phyloP scores from a whole-genome alignment of 2,797 vertebrate species.

The Propithecus deckenii region DNA sequence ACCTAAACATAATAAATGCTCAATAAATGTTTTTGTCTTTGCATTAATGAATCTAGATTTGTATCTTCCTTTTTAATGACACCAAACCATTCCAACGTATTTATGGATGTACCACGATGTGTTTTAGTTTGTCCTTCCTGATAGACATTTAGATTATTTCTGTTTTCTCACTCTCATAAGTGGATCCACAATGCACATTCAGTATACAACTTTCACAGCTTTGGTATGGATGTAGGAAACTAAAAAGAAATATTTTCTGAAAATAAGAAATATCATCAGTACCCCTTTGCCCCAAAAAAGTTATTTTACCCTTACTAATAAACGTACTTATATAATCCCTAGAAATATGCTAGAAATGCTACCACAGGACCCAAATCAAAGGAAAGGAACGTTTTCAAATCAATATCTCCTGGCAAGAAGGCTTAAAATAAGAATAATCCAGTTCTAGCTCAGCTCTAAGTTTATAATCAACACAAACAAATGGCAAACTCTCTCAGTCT shows the following conservation, averaged over 20 bases:
- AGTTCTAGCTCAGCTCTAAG: background rate
- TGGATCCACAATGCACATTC: background rate
- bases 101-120: background rate
- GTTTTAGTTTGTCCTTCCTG: background rate
- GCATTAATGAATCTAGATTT: background rate
- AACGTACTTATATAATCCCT: background rate
- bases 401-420: background rate
- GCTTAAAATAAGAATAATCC: background rate
- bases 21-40: background rate
- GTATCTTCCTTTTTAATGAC: background rate
- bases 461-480: background rate
- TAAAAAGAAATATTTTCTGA: background rate
- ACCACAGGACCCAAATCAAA: background rate
- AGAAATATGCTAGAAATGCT: background rate
- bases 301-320: slow-evolving; percentile 11
- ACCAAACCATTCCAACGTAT: background rate
- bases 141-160: background rate
- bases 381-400: background rate
- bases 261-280: background rate
- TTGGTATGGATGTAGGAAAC: background rate
- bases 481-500: background rate
- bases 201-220: background rate
- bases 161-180: background rate
- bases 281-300: background rate
- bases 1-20: background rate